Evolutionary conservation across 30 jellyfish, hydroid and myxozoan genomes (phyloP).

Genomic region (Nemopilema nomurai): DNA sequence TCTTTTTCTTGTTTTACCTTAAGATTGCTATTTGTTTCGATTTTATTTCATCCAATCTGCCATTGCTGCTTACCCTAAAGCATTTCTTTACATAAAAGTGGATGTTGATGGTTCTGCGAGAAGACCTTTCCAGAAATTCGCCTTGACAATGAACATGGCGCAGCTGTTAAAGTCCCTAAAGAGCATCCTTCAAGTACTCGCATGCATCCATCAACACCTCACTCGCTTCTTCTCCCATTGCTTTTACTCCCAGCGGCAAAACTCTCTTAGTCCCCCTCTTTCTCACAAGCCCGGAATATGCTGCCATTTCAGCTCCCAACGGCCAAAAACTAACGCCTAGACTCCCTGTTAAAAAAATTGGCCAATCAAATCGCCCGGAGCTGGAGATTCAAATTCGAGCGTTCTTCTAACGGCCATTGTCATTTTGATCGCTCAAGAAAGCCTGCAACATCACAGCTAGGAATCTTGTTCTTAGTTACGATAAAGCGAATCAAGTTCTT

Average conservation of each 20-base stretch:
- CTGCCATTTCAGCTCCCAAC: neutral
- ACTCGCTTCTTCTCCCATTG: neutral
- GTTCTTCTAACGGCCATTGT: constrained; percentile 1
- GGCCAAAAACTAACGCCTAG: neutral
- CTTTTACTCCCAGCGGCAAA: neutral
- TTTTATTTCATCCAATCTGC: too few relatives aligned
- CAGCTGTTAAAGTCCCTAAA: too few relatives aligned
- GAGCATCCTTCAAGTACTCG: too few relatives aligned
- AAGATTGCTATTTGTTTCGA: too few relatives aligned
- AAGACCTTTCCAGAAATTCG: too few relatives aligned
- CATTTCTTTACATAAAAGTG: too few relatives aligned
- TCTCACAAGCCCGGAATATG: neutral
- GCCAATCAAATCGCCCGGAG: constrained; percentile 29
- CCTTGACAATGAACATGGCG: too few relatives aligned
- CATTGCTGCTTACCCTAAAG: too few relatives aligned
- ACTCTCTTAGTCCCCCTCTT: neutral
- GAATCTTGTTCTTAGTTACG: neutral
- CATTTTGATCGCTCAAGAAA: neutral
- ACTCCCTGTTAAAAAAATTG: constrained; percentile 23
- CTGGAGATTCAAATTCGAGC: constrained; percentile 38
- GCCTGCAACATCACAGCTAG: neutral
- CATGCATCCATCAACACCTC: neutral
- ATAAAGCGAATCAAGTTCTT: neutral
- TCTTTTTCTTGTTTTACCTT: too few relatives aligned
- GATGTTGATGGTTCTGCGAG: too few relatives aligned